phyloP scores from a whole-genome alignment of 2,113 vertebrate genomes.

The Nothocercus julius region DNA sequence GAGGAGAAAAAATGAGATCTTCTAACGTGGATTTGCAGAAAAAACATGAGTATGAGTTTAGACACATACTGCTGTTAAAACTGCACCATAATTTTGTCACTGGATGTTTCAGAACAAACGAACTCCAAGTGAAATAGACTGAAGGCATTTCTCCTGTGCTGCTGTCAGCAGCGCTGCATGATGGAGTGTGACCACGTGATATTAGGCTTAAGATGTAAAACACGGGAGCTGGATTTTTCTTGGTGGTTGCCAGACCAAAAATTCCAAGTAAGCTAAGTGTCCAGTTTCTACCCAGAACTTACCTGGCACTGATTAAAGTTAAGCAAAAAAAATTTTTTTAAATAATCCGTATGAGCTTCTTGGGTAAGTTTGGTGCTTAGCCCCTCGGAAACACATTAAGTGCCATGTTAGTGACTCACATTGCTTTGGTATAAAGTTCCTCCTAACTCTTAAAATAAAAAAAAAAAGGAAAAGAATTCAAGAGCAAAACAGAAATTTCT shows the following conservation, averaged over 20 bases:
- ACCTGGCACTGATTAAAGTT: constrained; percentile 36
- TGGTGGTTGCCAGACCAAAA: constrained; percentile 57
- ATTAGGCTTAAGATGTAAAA: constrained; percentile 41
- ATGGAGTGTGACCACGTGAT: constrained; percentile 21
- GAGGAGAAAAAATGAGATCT: constrained; percentile 64
- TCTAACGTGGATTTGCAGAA: constrained; percentile 40
- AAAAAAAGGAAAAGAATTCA: background rate
- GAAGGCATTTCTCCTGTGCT: constrained; percentile 19
- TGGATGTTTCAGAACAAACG: constrained; percentile 67
- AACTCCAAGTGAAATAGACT: constrained; percentile 70
- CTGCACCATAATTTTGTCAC: constrained; percentile 60
- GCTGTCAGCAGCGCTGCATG: constrained; percentile 27
- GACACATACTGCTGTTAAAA: constrained; percentile 68
- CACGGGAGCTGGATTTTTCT: constrained; percentile 46
- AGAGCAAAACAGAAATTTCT: background rate
- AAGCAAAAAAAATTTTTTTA: background rate
- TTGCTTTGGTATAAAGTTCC: background rate
- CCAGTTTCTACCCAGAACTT: constrained; percentile 48
- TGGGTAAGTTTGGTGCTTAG: background rate
- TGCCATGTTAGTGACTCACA: background rate
- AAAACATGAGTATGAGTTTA: constrained; percentile 36
- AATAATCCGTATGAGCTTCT: background rate
- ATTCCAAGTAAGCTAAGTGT: constrained; percentile 68
- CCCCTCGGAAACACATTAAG: background rate
- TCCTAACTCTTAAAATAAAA: background rate